phyloP scores from a whole-genome alignment of 2,113 vertebrate genomes.

The Dicentrarchus labrax region DNA sequence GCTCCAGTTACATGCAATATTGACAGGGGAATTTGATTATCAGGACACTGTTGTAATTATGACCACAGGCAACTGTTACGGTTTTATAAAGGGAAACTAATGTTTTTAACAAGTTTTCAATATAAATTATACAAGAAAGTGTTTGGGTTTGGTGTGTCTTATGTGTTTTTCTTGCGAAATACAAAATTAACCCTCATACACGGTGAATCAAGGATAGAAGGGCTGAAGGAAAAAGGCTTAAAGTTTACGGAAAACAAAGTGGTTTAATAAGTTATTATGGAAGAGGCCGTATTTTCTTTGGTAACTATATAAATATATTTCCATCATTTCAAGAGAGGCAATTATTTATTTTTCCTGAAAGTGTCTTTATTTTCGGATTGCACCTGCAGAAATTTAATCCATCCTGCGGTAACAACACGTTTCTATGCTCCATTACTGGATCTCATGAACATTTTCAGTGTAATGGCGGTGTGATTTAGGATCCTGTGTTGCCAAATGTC shows the following conservation, averaged over 20 bases:
- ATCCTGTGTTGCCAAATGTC: background rate
- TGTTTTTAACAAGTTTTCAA: slow-evolving; percentile 82
- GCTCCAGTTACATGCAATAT: slow-evolving; percentile 54
- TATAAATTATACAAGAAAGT: slow-evolving; percentile 84
- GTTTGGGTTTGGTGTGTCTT: slow-evolving; percentile 22
- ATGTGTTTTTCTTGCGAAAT: slow-evolving; percentile 3
- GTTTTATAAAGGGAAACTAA: slow-evolving; percentile 81
- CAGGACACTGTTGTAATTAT: slow-evolving; percentile 72
- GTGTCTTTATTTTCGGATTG: background rate
- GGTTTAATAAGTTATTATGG: background rate
- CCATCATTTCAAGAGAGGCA: background rate
- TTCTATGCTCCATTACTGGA: background rate
- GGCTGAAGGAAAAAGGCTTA: background rate
- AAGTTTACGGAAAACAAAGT: background rate
- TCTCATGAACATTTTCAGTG: background rate
- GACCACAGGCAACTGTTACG: slow-evolving; percentile 69
- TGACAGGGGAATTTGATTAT: slow-evolving; percentile 50
- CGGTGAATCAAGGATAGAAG: background rate
- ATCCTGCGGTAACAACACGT: background rate
- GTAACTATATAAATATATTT: background rate
- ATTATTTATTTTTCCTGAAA: background rate
- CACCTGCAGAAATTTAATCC: slow-evolving; percentile 1
- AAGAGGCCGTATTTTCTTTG: background rate
- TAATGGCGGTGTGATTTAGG: slow-evolving; percentile 10
- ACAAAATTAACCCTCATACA: background rate